Percentiles rank a stretch among this genome's conserved stretches.
Conservation (phyloP, 2,113 vertebrate species). For the Willisornis vidua region DNA sequence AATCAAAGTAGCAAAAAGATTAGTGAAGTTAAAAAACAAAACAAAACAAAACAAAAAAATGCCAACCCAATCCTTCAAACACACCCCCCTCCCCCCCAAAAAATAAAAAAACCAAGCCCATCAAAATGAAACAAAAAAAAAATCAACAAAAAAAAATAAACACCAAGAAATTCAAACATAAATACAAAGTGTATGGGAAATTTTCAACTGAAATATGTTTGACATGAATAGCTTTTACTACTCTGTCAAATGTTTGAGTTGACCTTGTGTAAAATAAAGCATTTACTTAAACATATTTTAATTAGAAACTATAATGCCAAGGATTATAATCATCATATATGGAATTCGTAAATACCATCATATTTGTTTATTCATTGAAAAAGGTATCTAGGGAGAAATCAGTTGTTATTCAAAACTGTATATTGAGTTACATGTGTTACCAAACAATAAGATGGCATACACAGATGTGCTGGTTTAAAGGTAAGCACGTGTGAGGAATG, state of each 20-base stretch:
- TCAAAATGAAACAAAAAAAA: neutral
- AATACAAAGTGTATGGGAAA: neutral
- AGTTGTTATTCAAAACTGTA: neutral
- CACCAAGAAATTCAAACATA: neutral
- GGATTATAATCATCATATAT: neutral
- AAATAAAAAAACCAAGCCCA: neutral
- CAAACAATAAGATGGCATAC: neutral
- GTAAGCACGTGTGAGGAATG: too few species aligned
- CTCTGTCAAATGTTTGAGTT: neutral
- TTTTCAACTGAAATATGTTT: neutral
- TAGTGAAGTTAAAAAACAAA: neutral
- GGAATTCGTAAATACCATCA: neutral
- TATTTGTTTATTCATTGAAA: neutral
- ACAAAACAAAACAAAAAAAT: neutral
- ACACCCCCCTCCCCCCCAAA: too few species aligned
- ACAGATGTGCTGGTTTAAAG: neutral
- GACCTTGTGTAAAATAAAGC: slow-evolving; percentile 28
- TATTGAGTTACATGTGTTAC: neutral
- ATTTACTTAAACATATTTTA: slow-evolving; percentile 36
- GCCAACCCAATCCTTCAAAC: too few species aligned
- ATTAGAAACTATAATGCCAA: slow-evolving; percentile 8
- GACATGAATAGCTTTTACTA: neutral
- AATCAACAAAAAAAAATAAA: neutral
- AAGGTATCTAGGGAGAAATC: neutral
- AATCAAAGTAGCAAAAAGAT: neutral